A percentile compares a stretch with the other conserved stretches of the same genome.
Conservation (phyloP, 2,888 invertebrate species). For the Chrysina gloriosa region DNA sequence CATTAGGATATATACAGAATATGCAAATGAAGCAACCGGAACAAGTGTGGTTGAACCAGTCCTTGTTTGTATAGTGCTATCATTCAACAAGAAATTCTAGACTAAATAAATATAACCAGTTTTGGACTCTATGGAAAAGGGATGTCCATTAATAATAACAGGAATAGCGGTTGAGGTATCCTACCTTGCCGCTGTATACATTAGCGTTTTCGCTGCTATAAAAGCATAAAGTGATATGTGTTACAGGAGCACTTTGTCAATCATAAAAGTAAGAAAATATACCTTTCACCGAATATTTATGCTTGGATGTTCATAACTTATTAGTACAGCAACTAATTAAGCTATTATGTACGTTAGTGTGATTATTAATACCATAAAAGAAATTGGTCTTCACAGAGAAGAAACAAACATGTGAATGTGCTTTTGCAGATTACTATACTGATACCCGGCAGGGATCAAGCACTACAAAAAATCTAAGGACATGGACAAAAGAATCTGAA, state of each 20-base stretch:
- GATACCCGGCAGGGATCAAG: too few relatives aligned
- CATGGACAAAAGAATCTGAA: too few relatives aligned
- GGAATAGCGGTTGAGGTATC: slow-evolving; percentile 28
- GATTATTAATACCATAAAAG: too few relatives aligned
- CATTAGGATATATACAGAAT: slow-evolving; percentile 43
- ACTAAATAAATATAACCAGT: slow-evolving; percentile 38
- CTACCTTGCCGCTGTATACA: slow-evolving; percentile 30
- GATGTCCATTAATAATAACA: slow-evolving; percentile 38
- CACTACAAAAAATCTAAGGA: too few relatives aligned
- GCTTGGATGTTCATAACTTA: too few relatives aligned
- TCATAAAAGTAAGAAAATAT: background rate
- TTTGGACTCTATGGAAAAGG: slow-evolving; percentile 33
- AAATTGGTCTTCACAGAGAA: too few relatives aligned
- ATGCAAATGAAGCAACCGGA: slow-evolving; percentile 43
- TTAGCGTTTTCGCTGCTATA: slow-evolving; percentile 11
- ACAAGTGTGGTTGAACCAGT: slow-evolving; percentile 42
- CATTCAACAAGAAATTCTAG: slow-evolving; percentile 38
- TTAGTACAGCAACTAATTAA: too few relatives aligned
- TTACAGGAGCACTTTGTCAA: slow-evolving; percentile 2
- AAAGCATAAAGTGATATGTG: background rate
- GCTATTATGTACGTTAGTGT: too few relatives aligned
- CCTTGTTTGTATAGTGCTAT: slow-evolving; percentile 29
- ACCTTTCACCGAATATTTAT: too few relatives aligned
- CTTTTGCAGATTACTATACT: too few relatives aligned
- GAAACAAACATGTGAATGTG: too few relatives aligned